Percentiles rank a stretch among this genome's conserved stretches.
These are phyloP conservation scores for Hirundichthys speculiger DNA, from an alignment of 2,113 vertebrate genomes.

Conservation along the genomic window DNA sequence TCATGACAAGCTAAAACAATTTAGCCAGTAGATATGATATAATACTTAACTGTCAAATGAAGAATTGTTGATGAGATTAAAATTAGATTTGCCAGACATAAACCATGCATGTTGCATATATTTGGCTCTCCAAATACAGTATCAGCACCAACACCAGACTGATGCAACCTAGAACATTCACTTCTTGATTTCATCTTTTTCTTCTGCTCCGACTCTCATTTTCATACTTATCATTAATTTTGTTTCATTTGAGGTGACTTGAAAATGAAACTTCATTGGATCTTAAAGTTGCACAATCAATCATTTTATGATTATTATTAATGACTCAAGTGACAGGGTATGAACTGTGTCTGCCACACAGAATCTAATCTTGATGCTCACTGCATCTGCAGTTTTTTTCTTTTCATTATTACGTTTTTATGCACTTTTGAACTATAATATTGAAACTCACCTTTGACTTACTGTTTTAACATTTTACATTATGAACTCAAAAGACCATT, in stretches of 20 bases:
- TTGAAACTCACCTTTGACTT: too few species aligned
- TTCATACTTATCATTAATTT: constrained; percentile 5
- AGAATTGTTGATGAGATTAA: constrained; percentile 14
- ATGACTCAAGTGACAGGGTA: not conserved
- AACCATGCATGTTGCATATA: not conserved
- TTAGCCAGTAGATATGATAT: constrained; percentile 6
- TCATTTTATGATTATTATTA: not conserved
- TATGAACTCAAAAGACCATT: too few species aligned
- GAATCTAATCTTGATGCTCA: not conserved
- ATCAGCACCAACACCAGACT: too few species aligned
- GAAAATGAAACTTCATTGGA: not conserved
- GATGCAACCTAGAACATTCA: too few species aligned
- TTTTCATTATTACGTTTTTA: too few species aligned
- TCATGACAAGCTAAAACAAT: constrained; percentile 35
- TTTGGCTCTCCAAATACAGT: too few species aligned
- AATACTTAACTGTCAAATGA: constrained; percentile 29
- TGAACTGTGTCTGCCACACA: not conserved
- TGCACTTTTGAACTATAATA: too few species aligned
- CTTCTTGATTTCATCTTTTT: not conserved
- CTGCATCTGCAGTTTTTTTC: not conserved
- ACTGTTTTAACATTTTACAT: too few species aligned
- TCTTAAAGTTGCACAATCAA: not conserved
- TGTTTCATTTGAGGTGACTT: constrained; percentile 7
- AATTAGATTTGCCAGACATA: constrained; percentile 8
- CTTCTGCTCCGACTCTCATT: not conserved